Evolutionary conservation across 2,797 vertebrate genomes (phyloP).

Genomic region (Crenichthys baileyi): DNA sequence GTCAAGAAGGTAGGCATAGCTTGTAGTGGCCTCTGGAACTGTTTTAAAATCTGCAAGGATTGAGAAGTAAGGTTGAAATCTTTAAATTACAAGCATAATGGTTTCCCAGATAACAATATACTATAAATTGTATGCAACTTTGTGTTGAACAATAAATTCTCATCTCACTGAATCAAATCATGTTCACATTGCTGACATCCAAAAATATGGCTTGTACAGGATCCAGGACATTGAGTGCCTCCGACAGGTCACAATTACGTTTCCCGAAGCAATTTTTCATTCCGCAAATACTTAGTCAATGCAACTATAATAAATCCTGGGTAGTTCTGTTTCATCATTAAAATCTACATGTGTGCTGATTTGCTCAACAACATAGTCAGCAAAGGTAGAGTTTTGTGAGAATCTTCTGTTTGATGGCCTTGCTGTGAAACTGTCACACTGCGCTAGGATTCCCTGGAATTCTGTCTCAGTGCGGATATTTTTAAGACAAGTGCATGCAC

Average conservation of each 20-base stretch:
- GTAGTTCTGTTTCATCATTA: conserved; percentile 5
- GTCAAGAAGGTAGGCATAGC: no score
- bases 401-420: conserved; percentile 1
- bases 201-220: not conserved
- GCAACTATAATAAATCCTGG: not conserved
- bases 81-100: no score
- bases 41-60: no score
- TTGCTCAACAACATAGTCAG: conserved; percentile 11
- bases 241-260: not conserved
- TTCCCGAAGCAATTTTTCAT: not conserved
- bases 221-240: conserved; percentile 4
- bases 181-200: no score
- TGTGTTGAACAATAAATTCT: no score
- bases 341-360: not conserved
- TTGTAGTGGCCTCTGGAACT: no score
- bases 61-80: no score
- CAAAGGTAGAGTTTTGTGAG: not conserved
- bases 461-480: not conserved
- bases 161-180: no score
- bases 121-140: no score
- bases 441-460: conserved; percentile 3
- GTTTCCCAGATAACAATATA: no score
- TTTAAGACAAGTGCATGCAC: no score
- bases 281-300: not conserved
- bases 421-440: not conserved